Conservation (phyloP, 1,140 invertebrate species). For the Cyclina sinensis region DNA sequence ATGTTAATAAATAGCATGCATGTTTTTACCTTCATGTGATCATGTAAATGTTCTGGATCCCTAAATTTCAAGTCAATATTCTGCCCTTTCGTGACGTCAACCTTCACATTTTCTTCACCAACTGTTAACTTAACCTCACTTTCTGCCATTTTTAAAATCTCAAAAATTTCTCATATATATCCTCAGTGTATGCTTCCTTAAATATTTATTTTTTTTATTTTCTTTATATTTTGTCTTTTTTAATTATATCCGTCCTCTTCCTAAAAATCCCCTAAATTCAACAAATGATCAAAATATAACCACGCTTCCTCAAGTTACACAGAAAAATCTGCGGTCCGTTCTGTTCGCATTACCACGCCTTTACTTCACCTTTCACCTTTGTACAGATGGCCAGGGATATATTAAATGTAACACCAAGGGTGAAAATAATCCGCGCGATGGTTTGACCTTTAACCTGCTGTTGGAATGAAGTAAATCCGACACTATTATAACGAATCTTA, state of each 20-base stretch:
- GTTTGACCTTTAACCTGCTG: background rate
- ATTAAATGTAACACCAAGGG: background rate
- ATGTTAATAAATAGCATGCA: too few species aligned
- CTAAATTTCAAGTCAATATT: slow-evolving; percentile 56
- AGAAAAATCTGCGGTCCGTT: background rate
- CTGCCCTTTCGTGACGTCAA: slow-evolving; percentile 34
- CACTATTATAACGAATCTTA: background rate
- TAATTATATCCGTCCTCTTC: background rate
- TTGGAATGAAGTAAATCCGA: background rate
- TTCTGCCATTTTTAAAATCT: slow-evolving; percentile 41
- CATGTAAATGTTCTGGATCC: slow-evolving; percentile 63
- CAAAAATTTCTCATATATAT: too few species aligned
- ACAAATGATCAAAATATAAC: too few species aligned
- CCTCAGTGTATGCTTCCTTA: background rate
- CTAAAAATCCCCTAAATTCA: background rate
- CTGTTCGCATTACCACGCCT: background rate
- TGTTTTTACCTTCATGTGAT: slow-evolving; percentile 59
- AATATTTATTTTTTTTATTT: background rate
- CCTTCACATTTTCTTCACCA: slow-evolving; percentile 50
- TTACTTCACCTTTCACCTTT: background rate
- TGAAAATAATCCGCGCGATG: background rate
- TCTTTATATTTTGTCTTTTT: too few species aligned
- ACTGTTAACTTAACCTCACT: slow-evolving; percentile 52
- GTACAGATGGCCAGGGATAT: background rate
- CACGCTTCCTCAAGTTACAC: background rate